phyloP scores from a whole-genome alignment of 2,888 invertebrate genomes.

The Trichopoda pennipes region DNA sequence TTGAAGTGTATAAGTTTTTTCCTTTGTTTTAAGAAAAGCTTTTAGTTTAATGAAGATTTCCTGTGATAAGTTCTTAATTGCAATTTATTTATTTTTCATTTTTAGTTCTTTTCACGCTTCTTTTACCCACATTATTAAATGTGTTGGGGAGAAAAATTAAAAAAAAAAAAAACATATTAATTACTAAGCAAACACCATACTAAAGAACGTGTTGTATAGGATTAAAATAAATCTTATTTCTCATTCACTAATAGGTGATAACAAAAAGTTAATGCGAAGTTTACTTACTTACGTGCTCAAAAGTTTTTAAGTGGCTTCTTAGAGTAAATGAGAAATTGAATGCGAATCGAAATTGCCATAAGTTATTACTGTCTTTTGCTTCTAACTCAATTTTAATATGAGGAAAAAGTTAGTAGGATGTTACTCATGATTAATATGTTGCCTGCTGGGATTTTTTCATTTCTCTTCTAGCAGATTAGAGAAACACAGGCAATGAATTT shows the following conservation, averaged over 20 bases:
- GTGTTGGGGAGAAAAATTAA: not conserved
- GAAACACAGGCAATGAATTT: too few species aligned
- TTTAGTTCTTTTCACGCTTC: not conserved
- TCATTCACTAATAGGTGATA: too few species aligned
- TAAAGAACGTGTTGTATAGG: not conserved
- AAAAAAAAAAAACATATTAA: too few species aligned
- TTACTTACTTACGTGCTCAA: not conserved
- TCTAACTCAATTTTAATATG: too few species aligned
- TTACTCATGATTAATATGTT: too few species aligned
- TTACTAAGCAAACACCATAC: not conserved
- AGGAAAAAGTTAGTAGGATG: too few species aligned
- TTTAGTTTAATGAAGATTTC: slow-evolving; percentile 40
- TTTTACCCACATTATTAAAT: not conserved
- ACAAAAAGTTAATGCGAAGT: not conserved
- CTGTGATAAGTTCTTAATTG: not conserved
- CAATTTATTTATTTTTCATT: slow-evolving; percentile 6
- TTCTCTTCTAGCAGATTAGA: too few species aligned
- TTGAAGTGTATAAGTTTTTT: not conserved
- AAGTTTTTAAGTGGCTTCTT: not conserved
- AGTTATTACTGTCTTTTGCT: too few species aligned
- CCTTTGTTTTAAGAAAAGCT: slow-evolving; percentile 11
- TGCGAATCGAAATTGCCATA: too few species aligned
- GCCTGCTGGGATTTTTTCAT: too few species aligned
- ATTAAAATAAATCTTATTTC: too few species aligned
- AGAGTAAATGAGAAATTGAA: too few species aligned